These are phyloP conservation scores for Nephila pilipes DNA, from an alignment of 1,140 invertebrate genomes.

Conservation along the genomic window DNA sequence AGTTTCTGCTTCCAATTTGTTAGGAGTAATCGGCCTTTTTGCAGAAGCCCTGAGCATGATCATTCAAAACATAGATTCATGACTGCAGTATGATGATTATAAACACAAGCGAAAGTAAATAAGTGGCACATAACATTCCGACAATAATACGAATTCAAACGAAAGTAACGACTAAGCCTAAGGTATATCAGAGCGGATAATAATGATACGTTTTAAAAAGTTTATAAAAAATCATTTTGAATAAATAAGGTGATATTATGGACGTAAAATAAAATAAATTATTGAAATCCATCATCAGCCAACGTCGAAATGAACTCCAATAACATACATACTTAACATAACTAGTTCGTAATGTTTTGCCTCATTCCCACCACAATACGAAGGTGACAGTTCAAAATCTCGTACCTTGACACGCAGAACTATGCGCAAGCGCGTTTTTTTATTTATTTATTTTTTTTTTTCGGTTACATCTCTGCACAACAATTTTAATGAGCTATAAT, in stretches of 20 bases:
- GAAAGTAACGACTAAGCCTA: conserved; percentile 61
- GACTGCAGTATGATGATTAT: conserved; percentile 11
- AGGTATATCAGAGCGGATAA: conserved; percentile 41
- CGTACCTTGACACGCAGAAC: conserved; percentile 74
- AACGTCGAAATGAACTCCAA: conserved; percentile 76
- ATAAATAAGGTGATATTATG: conserved; percentile 27
- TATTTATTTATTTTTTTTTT: conserved; percentile 16
- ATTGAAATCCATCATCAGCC: conserved; percentile 66
- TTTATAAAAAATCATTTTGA: conserved; percentile 61
- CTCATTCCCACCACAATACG: conserved; percentile 40
- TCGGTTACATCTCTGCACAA: not conserved
- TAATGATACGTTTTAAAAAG: conserved; percentile 52
- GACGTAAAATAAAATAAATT: conserved; percentile 47
- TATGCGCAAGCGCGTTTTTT: conserved; percentile 70
- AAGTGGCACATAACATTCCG: conserved; percentile 12
- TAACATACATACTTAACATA: conserved; percentile 76
- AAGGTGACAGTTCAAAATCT: conserved; percentile 74
- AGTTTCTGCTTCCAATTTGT: conserved; percentile 63
- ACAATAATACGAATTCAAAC: not conserved
- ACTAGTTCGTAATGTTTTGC: conserved; percentile 70
- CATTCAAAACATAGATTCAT: conserved; percentile 42
- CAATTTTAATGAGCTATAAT: not conserved
- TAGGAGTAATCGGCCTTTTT: conserved; percentile 75
- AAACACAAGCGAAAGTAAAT: conserved; percentile 50
- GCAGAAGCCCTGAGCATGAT: conserved; percentile 69